These are phyloP conservation scores for Piprites chloris DNA, from an alignment of 2,113 vertebrate species.

Conservation along the genomic window DNA sequence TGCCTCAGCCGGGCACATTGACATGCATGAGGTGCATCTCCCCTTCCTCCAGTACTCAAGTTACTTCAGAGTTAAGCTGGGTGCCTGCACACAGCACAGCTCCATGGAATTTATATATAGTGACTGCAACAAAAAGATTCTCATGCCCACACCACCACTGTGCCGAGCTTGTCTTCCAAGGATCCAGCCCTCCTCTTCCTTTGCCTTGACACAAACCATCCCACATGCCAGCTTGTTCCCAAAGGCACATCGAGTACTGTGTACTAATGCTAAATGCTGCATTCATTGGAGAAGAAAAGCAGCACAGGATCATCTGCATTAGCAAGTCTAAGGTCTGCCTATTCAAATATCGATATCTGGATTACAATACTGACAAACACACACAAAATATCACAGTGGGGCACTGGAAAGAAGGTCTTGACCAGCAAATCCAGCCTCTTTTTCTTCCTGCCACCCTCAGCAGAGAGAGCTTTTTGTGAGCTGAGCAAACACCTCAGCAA, in stretches of 20 bases:
- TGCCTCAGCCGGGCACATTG: not conserved
- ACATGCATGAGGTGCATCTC: not conserved
- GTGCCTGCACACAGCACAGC: not conserved
- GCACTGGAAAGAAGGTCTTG: not conserved
- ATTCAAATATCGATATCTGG: not conserved
- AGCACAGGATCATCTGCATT: not conserved
- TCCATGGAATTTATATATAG: not conserved
- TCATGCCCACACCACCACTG: not conserved
- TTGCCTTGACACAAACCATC: not conserved
- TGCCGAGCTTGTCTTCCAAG: not conserved
- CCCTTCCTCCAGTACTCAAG: not conserved
- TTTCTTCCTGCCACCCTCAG: not conserved
- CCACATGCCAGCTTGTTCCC: not conserved
- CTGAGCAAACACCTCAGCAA: not conserved
- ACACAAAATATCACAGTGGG: not conserved
- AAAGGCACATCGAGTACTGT: not conserved
- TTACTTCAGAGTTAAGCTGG: not conserved
- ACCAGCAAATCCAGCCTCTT: not conserved
- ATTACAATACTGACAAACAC: accelerated
- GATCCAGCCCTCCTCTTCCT: not conserved
- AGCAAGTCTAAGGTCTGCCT: not conserved
- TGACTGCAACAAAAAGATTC: not conserved
- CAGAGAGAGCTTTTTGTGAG: not conserved
- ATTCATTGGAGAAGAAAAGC: not conserved
- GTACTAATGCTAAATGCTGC: not conserved